A percentile compares a stretch with the other conserved stretches of the same genome.
phyloP scores from a whole-genome alignment of 1,140 invertebrate species.

The Trichogramma pretiosum region DNA sequence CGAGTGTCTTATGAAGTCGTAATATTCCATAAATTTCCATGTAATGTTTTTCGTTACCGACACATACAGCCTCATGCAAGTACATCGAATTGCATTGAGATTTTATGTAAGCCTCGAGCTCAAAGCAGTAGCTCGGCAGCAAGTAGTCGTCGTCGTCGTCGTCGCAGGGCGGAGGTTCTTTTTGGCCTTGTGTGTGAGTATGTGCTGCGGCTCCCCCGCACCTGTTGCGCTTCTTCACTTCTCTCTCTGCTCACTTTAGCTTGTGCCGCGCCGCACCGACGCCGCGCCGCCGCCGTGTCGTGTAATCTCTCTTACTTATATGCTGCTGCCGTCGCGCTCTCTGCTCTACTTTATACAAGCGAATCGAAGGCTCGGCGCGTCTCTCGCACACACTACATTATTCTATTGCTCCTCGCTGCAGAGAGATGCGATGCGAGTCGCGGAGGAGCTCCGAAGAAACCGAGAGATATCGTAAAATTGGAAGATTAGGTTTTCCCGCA shows the following conservation, averaged over 20 bases:
- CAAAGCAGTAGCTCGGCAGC: background rate
- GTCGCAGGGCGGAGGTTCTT: constrained; percentile 8
- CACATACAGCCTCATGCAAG: no score
- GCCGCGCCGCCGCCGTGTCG: no score
- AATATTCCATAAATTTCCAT: no score
- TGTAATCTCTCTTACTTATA: background rate
- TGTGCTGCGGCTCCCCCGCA: constrained; percentile 43
- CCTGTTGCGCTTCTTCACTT: constrained; percentile 44
- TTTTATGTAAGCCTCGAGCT: no score
- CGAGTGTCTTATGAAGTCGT: no score
- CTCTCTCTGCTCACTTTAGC: constrained; percentile 19
- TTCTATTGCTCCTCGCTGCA: no score
- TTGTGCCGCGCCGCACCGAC: no score
- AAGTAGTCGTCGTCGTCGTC: background rate
- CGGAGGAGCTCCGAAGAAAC: no score
- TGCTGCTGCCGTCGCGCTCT: background rate
- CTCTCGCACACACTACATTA: no score
- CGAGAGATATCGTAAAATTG: constrained; percentile 27
- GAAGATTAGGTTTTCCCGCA: constrained; percentile 20
- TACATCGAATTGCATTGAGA: no score
- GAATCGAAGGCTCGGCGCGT: constrained; percentile 33
- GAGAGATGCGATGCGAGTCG: no score
- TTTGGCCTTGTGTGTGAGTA: constrained; percentile 25
- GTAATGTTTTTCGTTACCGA: no score
- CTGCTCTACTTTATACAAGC: background rate